Base-by-base conservation (phyloP, 1,140 invertebrate genomes). In the Dendroctonus valens region DNA sequence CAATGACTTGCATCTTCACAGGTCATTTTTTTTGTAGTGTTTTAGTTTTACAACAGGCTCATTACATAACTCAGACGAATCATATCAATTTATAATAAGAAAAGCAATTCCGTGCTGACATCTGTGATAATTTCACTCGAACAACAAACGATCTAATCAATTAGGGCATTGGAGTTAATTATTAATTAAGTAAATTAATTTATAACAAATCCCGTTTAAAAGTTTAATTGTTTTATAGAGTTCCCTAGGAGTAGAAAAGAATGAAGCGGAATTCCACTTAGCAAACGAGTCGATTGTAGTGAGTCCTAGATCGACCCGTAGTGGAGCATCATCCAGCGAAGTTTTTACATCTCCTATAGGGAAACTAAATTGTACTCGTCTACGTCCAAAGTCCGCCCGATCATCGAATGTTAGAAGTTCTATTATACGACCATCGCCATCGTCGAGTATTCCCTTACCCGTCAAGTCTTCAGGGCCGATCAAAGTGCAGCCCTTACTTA, bases 391-490 rank as follows among this genome's bases (percentile, higher is more conserved):
- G 14, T 54, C 51, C n/a, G 15, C 42, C 26, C 49, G 26, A 58
- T 2, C 46, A 8, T 40, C 61, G 5, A 42, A 6, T 38, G 7
- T 26, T 0, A 58, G 49, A 39, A 6, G 26, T 0, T 11, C 52
- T 26, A 58, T 58, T 11, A 14, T 5, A n/a, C 42, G 46, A 49
- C 57, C 65, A 6, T n/a, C 62, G 26, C 0, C 12, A 55, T 60
- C 41, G 7, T 69, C 65, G 11, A 70, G 65, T 40, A 70, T 70
- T 11, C 69, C 69, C 4, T 40, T 70, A 12, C 69, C 69, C 9
- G 57, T 70, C 6, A 70, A 70, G 38, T 37, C 40, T 6, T 59
- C 65, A 15, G 49, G 53, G 0, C 57, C 69, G 5, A 57, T 52
- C 37, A 70, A 67, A 50, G 39, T 54, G 12, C 53, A 54, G 5